Percentiles rank a stretch among this genome's conserved stretches.
Evolutionary conservation across 2,113 vertebrate genomes (phyloP).

Genomic region (Pterophyllum scalare): DNA sequence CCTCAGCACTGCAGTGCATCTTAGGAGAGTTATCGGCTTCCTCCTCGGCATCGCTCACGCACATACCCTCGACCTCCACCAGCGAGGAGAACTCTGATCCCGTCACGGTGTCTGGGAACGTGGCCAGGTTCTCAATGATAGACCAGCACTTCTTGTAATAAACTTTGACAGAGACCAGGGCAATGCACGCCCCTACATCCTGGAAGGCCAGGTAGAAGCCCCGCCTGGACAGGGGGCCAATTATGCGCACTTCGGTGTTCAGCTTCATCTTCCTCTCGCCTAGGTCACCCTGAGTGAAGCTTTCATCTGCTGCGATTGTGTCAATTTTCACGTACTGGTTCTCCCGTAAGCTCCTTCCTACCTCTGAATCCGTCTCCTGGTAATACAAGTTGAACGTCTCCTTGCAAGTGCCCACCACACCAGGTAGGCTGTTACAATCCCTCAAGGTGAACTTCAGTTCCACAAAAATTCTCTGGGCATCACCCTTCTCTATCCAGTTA

Average conservation of each 20-base stretch:
- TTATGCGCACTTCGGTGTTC: constrained; percentile 98
- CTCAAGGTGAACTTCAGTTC: constrained; percentile 99
- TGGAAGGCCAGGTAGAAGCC: constrained; percentile 99
- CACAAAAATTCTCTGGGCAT: constrained; percentile 99
- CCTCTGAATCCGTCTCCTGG: constrained; percentile 97
- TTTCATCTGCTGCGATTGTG: constrained; percentile 99
- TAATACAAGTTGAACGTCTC: constrained; percentile 99
- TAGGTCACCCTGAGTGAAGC: constrained; percentile 99
- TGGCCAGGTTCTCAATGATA: constrained; percentile 99
- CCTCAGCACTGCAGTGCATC: constrained; percentile 99
- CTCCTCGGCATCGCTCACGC: constrained; percentile 94
- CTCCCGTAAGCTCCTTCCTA: constrained; percentile 96
- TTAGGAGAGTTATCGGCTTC: constrained; percentile 97
- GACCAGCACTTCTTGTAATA: constrained; percentile 99
- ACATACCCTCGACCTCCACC: constrained; percentile 96
- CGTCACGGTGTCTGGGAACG: constrained; percentile 98
- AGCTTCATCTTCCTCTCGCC: constrained; percentile 99
- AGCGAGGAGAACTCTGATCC: constrained; percentile 98
- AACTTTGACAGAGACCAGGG: constrained; percentile 98
- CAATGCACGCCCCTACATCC: constrained; percentile 98
- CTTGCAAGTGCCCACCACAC: constrained; percentile 98
- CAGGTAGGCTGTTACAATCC: constrained; percentile 99
- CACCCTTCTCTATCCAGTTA: constrained; percentile 99
- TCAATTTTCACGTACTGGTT: constrained; percentile 98
- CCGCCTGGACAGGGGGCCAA: constrained; percentile 94